Percentiles rank a stretch among this genome's conserved stretches.
Evolutionary conservation across 2,113 vertebrate species (phyloP).

Genomic region (Bufo bufo): DNA sequence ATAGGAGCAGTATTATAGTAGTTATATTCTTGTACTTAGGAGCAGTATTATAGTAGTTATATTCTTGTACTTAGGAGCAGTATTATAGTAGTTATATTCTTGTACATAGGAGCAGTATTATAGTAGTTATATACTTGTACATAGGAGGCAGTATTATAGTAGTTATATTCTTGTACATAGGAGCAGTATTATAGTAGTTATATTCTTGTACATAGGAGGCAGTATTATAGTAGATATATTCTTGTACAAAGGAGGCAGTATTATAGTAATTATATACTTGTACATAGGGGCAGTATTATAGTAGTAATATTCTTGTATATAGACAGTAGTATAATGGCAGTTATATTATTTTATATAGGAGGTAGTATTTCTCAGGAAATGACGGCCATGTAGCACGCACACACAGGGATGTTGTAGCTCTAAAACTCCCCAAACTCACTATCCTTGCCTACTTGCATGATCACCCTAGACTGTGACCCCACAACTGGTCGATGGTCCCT

Average conservation of each 20-base stretch:
- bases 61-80: not conserved
- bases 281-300: not conserved
- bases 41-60: not conserved
- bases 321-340: too few relatives aligned
- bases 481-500: too few relatives aligned
- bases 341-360: too few relatives aligned
- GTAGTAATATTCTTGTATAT: too few relatives aligned
- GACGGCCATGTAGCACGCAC: too few relatives aligned
- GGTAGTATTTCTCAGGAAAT: too few relatives aligned
- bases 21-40: not conserved
- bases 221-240: not conserved
- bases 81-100: conserved; percentile 8
- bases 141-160: not conserved
- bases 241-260: not conserved
- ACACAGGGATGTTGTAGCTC: too few relatives aligned
- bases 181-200: conserved; percentile 12
- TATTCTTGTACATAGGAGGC: not conserved
- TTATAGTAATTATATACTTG: not conserved
- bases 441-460: too few relatives aligned
- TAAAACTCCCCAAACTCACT: too few relatives aligned
- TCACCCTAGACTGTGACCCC: too few relatives aligned
- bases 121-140: not conserved
- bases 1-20: not conserved
- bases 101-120: not conserved
- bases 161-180: conserved; percentile 6